Evolutionary conservation across 1,140 invertebrate species (phyloP), one percentile per base, ranked within the genome.

Genomic region (Drosophila guanche): DNA sequence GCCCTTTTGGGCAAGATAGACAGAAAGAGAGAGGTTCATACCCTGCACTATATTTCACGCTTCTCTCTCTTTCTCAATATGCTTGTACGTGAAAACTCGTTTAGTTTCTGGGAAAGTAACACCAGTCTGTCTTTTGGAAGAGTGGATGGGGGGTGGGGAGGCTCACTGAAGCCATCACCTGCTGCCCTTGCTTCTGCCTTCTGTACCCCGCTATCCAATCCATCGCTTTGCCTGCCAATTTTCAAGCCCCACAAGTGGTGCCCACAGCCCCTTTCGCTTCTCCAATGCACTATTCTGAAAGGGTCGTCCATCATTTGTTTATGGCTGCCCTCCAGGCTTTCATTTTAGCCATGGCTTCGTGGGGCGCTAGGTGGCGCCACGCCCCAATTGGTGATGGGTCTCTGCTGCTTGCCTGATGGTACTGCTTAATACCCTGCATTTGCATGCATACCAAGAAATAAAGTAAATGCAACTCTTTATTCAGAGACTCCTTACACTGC

Each of bases 231-330:
- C 7, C 4, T 57, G 67, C 72, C 66, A 76, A 81, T 81, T 81
- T 73, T 29, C 78, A 81, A 81, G 79, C 78, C 79, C 58, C 55
- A 76, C 78, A 81, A 81, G 78, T 80, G 73, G 73, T 42, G 42
- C 33, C 37, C 51, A 20, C 45, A 27, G 43, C 41, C 41, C 40
- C 12, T 41, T 48, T 53, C 22, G 22, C 41, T 20, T 23, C 41
- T 14, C 4, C 14, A 1, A 5, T 16, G 14, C 23, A 10, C 7
- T 29, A 33, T n/a, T 25, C 55, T 14, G 27, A 20, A 4, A 6
- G 27, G 5, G n/a, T 29, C 55, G 37, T 66, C 14, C 27, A 55
- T 42, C 67, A 70, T 71, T 71, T 73, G 53, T 65, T 54, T 72
- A 74, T 65, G 71, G 71, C 51, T 45, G 16, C 42, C 16, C 14